phyloP scores from a whole-genome alignment of 23 tunicate genomes.

The Halocynthia aurantium region DNA sequence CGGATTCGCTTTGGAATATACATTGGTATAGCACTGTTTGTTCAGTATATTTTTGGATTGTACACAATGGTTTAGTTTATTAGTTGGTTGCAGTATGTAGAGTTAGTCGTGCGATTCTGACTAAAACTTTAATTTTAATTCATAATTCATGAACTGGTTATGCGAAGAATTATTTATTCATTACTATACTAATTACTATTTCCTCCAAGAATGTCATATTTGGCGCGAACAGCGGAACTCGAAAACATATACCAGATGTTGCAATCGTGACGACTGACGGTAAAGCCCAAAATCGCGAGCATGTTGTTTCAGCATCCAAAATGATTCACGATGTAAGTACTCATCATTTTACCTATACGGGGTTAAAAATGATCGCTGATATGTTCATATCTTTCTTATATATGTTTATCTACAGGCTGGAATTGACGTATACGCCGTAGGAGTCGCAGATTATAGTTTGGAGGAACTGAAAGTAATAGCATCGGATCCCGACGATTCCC shows the following conservation, averaged over 20 bases:
- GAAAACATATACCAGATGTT: slow-evolving; percentile 50
- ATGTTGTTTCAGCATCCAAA: slow-evolving; percentile 36
- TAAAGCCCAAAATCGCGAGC: slow-evolving; percentile 58
- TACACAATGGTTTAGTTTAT: too few species aligned
- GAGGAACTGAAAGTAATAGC: slow-evolving; percentile 76
- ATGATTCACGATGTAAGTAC: slow-evolving; percentile 47
- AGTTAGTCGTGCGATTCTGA: too few species aligned
- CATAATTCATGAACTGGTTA: too few species aligned
- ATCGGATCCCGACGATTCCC: slow-evolving; percentile 74
- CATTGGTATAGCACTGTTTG: slow-evolving; percentile 25
- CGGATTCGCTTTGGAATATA: slow-evolving; percentile 59
- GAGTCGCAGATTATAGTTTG: slow-evolving; percentile 51
- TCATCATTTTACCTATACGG: background rate
- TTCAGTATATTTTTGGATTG: too few species aligned
- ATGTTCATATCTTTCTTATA: background rate
- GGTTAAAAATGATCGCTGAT: background rate
- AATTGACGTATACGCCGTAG: slow-evolving; percentile 70
- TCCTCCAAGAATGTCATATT: slow-evolving; percentile 45
- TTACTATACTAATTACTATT: background rate
- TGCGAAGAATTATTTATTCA: background rate
- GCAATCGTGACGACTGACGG: slow-evolving; percentile 88
- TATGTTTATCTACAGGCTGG: slow-evolving; percentile 45
- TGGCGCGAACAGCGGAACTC: slow-evolving; percentile 37
- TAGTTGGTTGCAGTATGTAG: too few species aligned
- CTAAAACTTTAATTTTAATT: too few species aligned